Base-by-base conservation (phyloP, 2,888 invertebrate species). In the Stenodema calcarata region DNA sequence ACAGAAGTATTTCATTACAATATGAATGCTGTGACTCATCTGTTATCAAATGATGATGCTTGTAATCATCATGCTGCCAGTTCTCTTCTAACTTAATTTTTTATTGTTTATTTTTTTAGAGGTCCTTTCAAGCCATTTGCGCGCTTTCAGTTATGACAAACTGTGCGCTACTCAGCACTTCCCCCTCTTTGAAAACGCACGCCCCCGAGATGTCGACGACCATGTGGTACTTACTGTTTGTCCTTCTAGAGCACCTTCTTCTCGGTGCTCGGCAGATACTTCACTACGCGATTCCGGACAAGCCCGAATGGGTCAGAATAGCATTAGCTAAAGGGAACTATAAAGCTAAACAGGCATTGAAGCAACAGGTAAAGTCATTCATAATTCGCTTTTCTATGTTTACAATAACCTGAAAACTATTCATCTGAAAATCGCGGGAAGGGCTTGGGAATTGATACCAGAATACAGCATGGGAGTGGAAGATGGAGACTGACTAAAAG, bases 61-160 rank as follows among this genome's bases (percentile, higher is more conserved):
- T n/a, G n/a, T n/a, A n/a, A n/a, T n/a, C n/a, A n/a, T n/a, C n/a
- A n/a, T n/a, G n/a, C 7, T 35, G 7, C 2, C 2, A 35, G 4
- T 35, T 35, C 2, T 35, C 7, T 35, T 4, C 7, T 35, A 35
- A 35, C 7, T 35, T 35, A 35, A 35, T 35, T 7, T 35, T 35
- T 23, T 12, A 7, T 47, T 7, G 23, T 62, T 62, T 62, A 23
- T 23, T 62, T 62, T 23, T 62, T 12, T 6, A 94, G 94, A 91
- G 92, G 89, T 93, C 94, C 3, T 94, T 95, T 91, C 94, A 94
- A 91, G 92, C 94, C 44, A 92, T 95, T 87, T 94, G 94, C 47
- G 93, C 93, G 0, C 92, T 95, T 89, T 93, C 94, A 0, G 94
- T 96, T 88, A 93, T 95, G 90, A 95, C 95, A 85, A 96, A 96